Percentiles rank a stretch among this genome's conserved stretches.
These are phyloP conservation scores for Coryphaenoides rupestris DNA, from an alignment of 2,113 vertebrate genomes.

Conservation along the genomic window DNA sequence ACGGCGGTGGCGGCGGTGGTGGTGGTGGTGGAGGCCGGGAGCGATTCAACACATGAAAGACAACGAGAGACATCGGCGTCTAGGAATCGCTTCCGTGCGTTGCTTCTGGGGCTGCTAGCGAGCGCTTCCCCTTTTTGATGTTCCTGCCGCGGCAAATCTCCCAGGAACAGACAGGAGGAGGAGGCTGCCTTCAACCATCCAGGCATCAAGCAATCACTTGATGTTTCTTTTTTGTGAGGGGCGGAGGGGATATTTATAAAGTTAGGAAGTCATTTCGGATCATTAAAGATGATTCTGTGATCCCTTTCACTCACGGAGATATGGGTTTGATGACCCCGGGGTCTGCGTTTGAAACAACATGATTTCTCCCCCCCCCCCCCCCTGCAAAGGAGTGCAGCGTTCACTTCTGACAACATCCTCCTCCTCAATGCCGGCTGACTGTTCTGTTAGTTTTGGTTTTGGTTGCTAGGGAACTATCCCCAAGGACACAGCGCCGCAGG, in stretches of 20 bases:
- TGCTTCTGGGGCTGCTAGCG: constrained; percentile 35
- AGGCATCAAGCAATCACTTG: constrained; percentile 13
- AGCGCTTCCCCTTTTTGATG: constrained; percentile 56
- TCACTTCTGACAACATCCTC: constrained; percentile 51
- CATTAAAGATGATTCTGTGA: constrained; percentile 18
- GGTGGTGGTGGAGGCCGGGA: constrained; percentile 17
- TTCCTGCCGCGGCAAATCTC: constrained; percentile 44
- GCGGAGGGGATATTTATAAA: constrained; percentile 11
- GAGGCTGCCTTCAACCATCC: constrained; percentile 29
- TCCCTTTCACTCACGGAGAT: background rate
- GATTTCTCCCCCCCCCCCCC: constrained; percentile 19
- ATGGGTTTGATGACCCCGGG: constrained; percentile 38
- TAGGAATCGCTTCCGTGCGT: constrained; percentile 25
- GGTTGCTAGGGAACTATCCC: constrained; percentile 70
- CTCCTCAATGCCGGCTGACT: constrained; percentile 31
- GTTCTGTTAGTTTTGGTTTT: constrained; percentile 59
- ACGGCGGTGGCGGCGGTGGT: constrained; percentile 8
- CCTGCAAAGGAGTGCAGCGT: constrained; percentile 10
- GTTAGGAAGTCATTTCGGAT: constrained; percentile 20
- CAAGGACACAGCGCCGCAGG: constrained; percentile 46
- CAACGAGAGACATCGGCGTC: constrained; percentile 21
- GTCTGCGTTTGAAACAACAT: constrained; percentile 33
- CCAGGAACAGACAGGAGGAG: constrained; percentile 26
- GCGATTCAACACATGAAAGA: constrained; percentile 38
- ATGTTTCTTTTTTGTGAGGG: constrained; percentile 8